Evolutionary conservation across 2,888 invertebrate species (phyloP).

Genomic region (Brachypterus glaber): DNA sequence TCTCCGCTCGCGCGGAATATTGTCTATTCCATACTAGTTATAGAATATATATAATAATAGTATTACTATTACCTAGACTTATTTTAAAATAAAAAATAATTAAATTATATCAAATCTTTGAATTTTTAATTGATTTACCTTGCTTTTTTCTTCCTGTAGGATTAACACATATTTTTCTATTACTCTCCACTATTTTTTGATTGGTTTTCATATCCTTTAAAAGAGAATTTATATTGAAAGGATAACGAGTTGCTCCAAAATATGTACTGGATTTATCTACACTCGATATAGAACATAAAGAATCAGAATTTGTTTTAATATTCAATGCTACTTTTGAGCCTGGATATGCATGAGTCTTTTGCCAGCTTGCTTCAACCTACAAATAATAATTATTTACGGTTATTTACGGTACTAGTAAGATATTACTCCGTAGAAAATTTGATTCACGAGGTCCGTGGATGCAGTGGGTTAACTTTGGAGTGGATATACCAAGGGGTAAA

Average conservation of each 20-base stretch:
- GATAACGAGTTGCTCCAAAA: slow-evolving; percentile 25
- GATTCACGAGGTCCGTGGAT: no score
- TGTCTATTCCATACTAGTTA: no score
- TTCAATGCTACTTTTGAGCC: slow-evolving; percentile 43
- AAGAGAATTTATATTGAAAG: slow-evolving; percentile 23
- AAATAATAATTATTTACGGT: no score
- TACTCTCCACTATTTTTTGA: slow-evolving; percentile 22
- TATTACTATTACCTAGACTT: no score
- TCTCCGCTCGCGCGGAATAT: no score
- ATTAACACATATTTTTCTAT: slow-evolving; percentile 25
- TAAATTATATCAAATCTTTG: no score
- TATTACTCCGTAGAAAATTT: no score
- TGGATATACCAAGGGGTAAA: no score
- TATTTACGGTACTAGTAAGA: no score
- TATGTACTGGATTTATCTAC: slow-evolving; percentile 49
- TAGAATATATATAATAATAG: no score
- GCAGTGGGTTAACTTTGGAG: no score
- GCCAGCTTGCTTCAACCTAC: slow-evolving; percentile 41
- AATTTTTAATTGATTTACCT: slow-evolving; percentile 16
- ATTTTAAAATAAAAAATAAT: no score
- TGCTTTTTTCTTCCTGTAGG: slow-evolving; percentile 22
- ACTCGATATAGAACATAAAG: slow-evolving; percentile 49
- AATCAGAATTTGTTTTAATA: slow-evolving; percentile 44
- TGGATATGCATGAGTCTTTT: slow-evolving; percentile 41
- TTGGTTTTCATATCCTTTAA: slow-evolving; percentile 27